phyloP scores from a whole-genome alignment of 2,888 invertebrate species.

The Hedychridium roseum region DNA sequence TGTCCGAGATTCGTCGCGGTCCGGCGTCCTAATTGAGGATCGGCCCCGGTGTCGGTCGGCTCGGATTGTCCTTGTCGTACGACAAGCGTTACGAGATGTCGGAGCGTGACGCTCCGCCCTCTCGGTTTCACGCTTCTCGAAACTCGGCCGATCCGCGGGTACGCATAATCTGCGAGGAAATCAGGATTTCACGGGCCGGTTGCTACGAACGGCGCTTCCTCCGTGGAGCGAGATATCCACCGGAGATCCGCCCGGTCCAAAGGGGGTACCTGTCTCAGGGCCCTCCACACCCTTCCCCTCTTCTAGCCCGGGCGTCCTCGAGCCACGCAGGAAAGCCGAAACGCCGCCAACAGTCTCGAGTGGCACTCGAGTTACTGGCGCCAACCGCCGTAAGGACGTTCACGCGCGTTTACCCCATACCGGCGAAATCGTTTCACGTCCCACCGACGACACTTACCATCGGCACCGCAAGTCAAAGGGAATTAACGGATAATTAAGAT shows the following conservation, averaged over 20 bases:
- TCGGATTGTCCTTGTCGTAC: too few relatives aligned
- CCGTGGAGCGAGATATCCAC: neutral
- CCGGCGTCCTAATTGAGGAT: too few relatives aligned
- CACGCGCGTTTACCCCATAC: too few relatives aligned
- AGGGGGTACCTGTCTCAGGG: too few relatives aligned
- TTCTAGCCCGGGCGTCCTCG: slow-evolving; percentile 12
- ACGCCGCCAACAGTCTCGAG: slow-evolving; percentile 15
- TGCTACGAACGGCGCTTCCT: slow-evolving; percentile 35
- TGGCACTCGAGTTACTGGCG: slow-evolving; percentile 15
- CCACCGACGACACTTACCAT: too few relatives aligned
- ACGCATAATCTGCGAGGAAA: slow-evolving; percentile 55
- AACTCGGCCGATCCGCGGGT: slow-evolving; percentile 46
- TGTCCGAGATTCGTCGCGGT: too few relatives aligned
- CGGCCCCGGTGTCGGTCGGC: too few relatives aligned
- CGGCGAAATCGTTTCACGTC: too few relatives aligned
- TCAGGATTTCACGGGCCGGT: slow-evolving; percentile 56
- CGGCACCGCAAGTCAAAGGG: too few relatives aligned
- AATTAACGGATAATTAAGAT: too few relatives aligned
- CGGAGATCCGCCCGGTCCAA: too few relatives aligned
- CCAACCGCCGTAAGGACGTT: slow-evolving; percentile 23
- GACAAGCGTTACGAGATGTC: too few relatives aligned
- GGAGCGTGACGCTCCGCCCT: slow-evolving; percentile 52
- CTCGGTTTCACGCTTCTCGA: slow-evolving; percentile 52
- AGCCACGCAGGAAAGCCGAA: slow-evolving; percentile 14
- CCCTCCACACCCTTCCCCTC: slow-evolving; percentile 18